Base-by-base conservation (phyloP, 2,888 invertebrate species). In the Caenorhabditis sp. region DNA sequence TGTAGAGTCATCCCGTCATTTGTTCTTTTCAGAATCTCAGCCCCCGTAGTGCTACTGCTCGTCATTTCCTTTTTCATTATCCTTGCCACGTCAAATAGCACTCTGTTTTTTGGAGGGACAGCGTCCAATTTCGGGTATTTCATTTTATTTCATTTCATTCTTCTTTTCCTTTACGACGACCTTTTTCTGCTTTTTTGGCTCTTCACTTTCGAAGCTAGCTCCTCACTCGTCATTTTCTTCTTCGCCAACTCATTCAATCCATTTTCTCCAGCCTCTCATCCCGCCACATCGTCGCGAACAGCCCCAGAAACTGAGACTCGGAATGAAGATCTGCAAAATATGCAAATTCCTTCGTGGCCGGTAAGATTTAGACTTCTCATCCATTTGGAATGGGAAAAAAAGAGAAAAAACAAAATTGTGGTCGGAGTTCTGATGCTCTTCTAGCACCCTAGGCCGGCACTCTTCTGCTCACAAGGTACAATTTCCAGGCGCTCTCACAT, bases 401-500 rank as follows among this genome's bases (percentile, higher is more conserved):
- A 47, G 47, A 62, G 18, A 44, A 24, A 40, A 20, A 18, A 22
- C 15, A 20, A 55, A 37, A n/a, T 53, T 15, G 55, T 24, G 24
- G 68, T 28, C 56, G 32, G 56, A 67, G 53, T 67, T 35, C 28
- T 20, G 20, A 28, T 35, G 56, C 56, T 56, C 35, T 56, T 32
- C 35, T 28, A 26, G 28, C 28, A 13, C 28, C 13, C 13, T 13
- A 11, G 13, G 13, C 40, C 32, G 9, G n/a, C 55, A 26, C 26
- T 1, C n/a, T 28, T 15, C 55, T n/a, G 35, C 47, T 18, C 28
- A 4, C 6, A 1, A 56, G 22, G 13, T 40, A 60, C 40, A 40
- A 47, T 22, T 72, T 72, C 22, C 65, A 58, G 62, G 4, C 50
- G 28, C 22, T 58, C 56, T 50, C 18, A 56, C 2, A 56, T 72